Base-by-base conservation (phyloP, 2,888 invertebrate genomes). In the Zhuqinia jingwanae region DNA sequence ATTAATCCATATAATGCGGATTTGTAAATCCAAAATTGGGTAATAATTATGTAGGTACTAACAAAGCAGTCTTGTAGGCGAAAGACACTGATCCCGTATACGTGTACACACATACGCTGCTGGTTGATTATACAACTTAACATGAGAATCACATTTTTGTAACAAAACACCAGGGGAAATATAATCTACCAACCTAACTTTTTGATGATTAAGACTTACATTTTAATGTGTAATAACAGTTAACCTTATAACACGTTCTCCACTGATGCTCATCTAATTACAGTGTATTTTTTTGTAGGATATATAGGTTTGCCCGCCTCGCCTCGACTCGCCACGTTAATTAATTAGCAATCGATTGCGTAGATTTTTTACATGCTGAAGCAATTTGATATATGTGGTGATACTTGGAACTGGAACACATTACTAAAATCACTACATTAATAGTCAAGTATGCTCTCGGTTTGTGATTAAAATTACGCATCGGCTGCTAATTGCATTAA, bases 251-350 rank as follows among this genome's bases (percentile, higher is more conserved):
- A 36, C 8, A 36, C 36, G 36, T 36, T 45, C 25, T 80, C 80
- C 81, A 81, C 68, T 53, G 73, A 81, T 81, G 81, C 81, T 81
- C 81, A 81, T 70, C 81, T 81, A 70, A 65, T 53, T 50, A 81
- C 58, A 81, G 73, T 81, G 73, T 53, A 79, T 58, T 81, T 63
- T 81, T 70, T 70, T 56, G 20, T 73, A 73, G 58, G 25, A 1
- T 79, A 79, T 56, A 20, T 73, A 73, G 58, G 25, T 0, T 79
- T 68, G 53, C 42, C 30, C 8, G 36, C 36, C 36, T 60, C 53
- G 50, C 70, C 70, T 73, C 25, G n/a, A 73, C 50, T 68, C 68
- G 68, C 45, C 36, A 8, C 36, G n/a, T 5, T 50, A 50, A 68
- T 68, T 68, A 45, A 45, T 30, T 65, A 68, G n/a, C 20, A 42